Evolutionary conservation across 2,797 vertebrate genomes (phyloP), one percentile per base, ranked within the genome.

Genomic region (Microtus californicus): DNA sequence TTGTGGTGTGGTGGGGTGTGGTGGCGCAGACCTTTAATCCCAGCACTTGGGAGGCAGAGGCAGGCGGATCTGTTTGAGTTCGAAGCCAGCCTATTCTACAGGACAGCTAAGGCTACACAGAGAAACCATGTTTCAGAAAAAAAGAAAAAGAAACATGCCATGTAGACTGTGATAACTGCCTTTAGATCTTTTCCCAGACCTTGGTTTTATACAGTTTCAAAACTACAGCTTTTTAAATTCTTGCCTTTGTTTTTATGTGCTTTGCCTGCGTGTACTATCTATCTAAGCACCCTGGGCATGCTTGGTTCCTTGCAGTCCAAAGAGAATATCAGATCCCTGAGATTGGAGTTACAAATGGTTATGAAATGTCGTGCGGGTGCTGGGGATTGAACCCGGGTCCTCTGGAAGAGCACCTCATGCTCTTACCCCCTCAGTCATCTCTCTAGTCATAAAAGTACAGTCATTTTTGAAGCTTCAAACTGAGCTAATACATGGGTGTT

Each of bases 401-500:
- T 48, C 74, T 76, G 43, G 43, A 76, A 76, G 13, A 45, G 2
- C 74, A 45, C 3, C 6, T 12, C 11, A 27, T 74, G 73, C 73
- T 76, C 43, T 76, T 76, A 76, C 6, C 27, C 12, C 13, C 25
- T 43, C 14, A 48, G 27, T 7, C 67, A 37, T 37, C 37, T 73
- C 71, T 73, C 37, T 19, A 40, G 37, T 23, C 40, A 67, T 17
- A 59, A 51, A 90, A n/a, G 83, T 77, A 73, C 45, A 56, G 9
- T 77, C 92, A 77, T 69, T 87, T 85, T 87, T 91, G 79, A 94
- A 91, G 74, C 61, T 87, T 80, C 21, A 29, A 82, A 56, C 43
- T 73, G 31, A 91, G 81, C 37, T 82, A 82, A 63, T 17, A n/a
- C 40, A 10, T 19, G 27, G 27, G 29, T 31, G 63, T 31, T 65